Conservation (phyloP, 1,140 invertebrate genomes). For the Neuroterus valhalla region DNA sequence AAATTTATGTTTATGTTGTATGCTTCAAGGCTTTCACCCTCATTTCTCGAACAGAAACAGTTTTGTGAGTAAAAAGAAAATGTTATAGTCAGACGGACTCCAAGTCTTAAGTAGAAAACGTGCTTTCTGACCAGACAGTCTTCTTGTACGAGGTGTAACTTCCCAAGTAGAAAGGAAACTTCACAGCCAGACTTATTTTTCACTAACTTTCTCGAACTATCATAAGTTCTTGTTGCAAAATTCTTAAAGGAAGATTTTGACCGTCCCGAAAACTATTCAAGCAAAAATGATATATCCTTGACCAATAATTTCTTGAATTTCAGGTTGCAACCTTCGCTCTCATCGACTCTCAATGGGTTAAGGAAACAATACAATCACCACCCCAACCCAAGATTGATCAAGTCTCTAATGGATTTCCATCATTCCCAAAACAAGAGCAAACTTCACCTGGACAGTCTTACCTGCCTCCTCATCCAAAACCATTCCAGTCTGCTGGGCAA, state of each 20-base stretch:
- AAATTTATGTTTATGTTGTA: neutral
- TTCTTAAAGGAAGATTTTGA: too few relatives aligned
- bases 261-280: too few relatives aligned
- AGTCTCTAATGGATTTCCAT: constrained; percentile 16
- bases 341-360: constrained; percentile 68
- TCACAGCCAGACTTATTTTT: too few relatives aligned
- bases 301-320: constrained; percentile 20
- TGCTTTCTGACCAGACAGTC: neutral
- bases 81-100: too few relatives aligned
- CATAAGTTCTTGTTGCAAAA: too few relatives aligned
- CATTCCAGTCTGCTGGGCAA: constrained; percentile 3
- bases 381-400: constrained; percentile 37
- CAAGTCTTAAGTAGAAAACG: constrained; percentile 7
- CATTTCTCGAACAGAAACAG: too few relatives aligned
- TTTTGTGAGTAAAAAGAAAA: too few relatives aligned
- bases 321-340: constrained; percentile 67
- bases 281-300: too few relatives aligned
- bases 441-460: too few relatives aligned
- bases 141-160: neutral
- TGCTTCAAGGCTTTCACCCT: too few relatives aligned
- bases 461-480: constrained; percentile 2
- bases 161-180: too few relatives aligned
- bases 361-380: constrained; percentile 53
- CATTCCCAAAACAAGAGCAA: neutral
- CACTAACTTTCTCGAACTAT: too few relatives aligned